Conservation (phyloP, 2,113 vertebrate species). For the Butorides virescens region DNA sequence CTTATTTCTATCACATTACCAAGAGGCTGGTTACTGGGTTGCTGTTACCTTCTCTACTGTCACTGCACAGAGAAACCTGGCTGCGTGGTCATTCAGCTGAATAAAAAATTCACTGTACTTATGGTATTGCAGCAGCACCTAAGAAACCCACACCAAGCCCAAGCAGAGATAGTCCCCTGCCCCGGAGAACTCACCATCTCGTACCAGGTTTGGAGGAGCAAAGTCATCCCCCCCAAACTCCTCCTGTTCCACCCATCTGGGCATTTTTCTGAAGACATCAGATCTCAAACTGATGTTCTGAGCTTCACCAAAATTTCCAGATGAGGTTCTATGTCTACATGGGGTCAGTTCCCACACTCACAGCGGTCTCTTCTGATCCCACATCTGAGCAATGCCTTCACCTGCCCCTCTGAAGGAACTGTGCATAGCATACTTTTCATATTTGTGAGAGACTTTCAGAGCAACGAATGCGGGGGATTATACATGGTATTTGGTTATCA, state of each 20-base stretch:
- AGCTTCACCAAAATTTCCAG: not conserved
- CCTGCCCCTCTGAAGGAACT: not conserved
- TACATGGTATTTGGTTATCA: not conserved
- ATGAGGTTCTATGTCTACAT: not conserved
- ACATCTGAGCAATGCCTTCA: not conserved
- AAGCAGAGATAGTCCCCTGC: not conserved
- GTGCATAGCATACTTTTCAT: not conserved
- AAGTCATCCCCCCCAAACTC: not conserved
- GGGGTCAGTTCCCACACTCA: not conserved
- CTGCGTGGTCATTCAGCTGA: not conserved
- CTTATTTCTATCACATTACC: not conserved
- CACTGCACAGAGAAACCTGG: not conserved
- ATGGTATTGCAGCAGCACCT: not conserved
- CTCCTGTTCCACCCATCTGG: not conserved
- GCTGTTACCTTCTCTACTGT: not conserved
- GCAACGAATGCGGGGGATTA: not conserved
- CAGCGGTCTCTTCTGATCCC: not conserved
- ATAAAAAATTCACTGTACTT: not conserved
- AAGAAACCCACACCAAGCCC: not conserved
- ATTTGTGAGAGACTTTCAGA: not conserved
- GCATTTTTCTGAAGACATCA: not conserved
- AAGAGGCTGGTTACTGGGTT: not conserved
- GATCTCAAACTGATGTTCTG: not conserved
- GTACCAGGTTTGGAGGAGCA: fast-evolving
- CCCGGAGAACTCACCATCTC: not conserved